Base-by-base conservation (phyloP, 2,888 invertebrate genomes). In the Muschampia plurimacula region DNA sequence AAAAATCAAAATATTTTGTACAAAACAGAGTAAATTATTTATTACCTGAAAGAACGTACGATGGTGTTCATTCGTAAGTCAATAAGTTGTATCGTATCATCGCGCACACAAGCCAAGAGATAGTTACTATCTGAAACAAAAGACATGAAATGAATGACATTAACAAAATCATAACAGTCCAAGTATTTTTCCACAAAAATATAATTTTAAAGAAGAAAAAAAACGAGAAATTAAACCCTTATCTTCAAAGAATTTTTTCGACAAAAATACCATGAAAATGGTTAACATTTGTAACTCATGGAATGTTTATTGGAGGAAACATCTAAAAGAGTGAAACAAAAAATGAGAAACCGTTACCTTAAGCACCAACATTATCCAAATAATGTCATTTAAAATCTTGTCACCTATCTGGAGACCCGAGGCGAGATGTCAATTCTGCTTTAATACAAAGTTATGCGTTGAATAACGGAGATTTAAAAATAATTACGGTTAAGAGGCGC, bases 21-120 rank as follows among this genome's bases (percentile, higher is more conserved):
- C 4, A n/a, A 36, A 62, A 39, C 2, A n/a, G 13, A 2, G 32
- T 41, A n/a, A 60, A 60, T 13, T 62, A 32, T 41, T 62, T 7
- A 39, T 36, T 63, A 99, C 99, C 97, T 97, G 94, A 98, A 98
- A 73, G 98, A 97, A 77, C 97, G 96, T 76, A 98, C 96, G 75
- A 99, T 97, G 90, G 97, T 97, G 93, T 98, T 99, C 97, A 97
- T 98, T 86, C 99, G 96, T 77, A 99, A 95, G 94, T 99, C 99
- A 87, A 99, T 96, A 72, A 99, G 95, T 89, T 98, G 98, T 81
- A 99, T 96, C 28, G 98, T 98, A 92, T 99, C 99, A 90, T 99
- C 99, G 82, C 99, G 95, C 69, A 98, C 98, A 88, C 99, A 99
- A 84, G 97, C 97, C 84, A 99, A 94, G 79, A 99, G 95, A 89